These are phyloP conservation scores for Drosophila phalerata DNA, from an alignment of 2,888 invertebrate species.

Conservation along the genomic window DNA sequence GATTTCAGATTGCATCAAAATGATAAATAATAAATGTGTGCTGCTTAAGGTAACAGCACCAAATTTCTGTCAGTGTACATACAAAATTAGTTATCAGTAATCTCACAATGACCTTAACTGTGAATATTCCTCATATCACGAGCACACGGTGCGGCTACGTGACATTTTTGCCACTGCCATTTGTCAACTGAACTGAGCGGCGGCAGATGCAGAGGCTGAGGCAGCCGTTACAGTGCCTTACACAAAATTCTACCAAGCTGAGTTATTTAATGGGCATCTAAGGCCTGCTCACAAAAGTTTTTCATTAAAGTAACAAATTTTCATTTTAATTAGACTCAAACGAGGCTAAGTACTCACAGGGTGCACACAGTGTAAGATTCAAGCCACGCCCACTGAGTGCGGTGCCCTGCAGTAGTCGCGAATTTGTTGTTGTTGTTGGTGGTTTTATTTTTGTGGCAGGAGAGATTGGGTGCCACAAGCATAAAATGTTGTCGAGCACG, in stretches of 20 bases:
- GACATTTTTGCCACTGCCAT: conserved; percentile 54
- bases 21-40: conserved; percentile 2
- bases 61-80: conserved; percentile 5
- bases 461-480: conserved; percentile 35
- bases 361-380: conserved; percentile 24
- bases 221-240: conserved; percentile 6
- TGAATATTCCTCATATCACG: conserved; percentile 38
- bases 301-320: conserved; percentile 77
- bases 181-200: conserved; percentile 31
- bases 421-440: conserved; percentile 16
- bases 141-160: conserved; percentile 62
- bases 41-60: too few species aligned
- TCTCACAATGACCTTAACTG: conserved; percentile 33
- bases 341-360: conserved; percentile 62
- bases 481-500: conserved; percentile 71
- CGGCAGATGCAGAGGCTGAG: background rate
- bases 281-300: conserved; percentile 59
- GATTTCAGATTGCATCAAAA: conserved; percentile 5
- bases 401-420: conserved; percentile 24
- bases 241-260: conserved; percentile 18
- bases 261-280: conserved; percentile 63
- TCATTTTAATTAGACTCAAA: conserved; percentile 81
- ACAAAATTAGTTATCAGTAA: conserved; percentile 32
- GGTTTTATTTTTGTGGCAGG: conserved; percentile 19
- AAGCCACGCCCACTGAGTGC: conserved; percentile 26